Evolutionary conservation across 1,140 invertebrate species (phyloP), one percentile per base, ranked within the genome.

Genomic region (Calephelis nemesis): DNA sequence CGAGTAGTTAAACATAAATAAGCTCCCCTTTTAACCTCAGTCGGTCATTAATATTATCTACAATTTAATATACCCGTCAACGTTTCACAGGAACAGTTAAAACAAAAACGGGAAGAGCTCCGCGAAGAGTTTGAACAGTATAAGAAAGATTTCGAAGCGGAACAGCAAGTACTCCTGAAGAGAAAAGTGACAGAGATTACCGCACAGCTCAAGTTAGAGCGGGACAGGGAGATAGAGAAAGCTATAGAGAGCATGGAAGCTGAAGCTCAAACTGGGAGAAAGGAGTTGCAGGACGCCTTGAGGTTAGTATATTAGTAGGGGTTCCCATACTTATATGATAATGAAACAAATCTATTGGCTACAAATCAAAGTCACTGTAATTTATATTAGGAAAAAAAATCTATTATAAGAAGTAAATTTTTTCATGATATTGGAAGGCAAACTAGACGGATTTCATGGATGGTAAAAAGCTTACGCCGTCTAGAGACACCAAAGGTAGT

Each of bases 171-270:
- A 62, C 48, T 81, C 6, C 62, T 92, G 11, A 92, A 90, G 67
- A 82, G 80, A 77, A 90, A 81, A 75, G 84, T 88, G 77, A 74
- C 78, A 15, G 92, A 92, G 75, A 90, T 92, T 81, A n/a, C 82
- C 1, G 81, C 85, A 4, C 83, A 92, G 65, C 81, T 90, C 68
- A 87, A 90, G 77, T 70, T 80, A 42, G 92, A 92, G 67, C 64
- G 92, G 63, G 92, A 92, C 72, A 87, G 77, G 19, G 92, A 92
- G 83, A 92, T 92, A 4, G 92, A 92, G 72, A 88, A 84, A 30
- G 92, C 91, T 5, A 92, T 92, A 15, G 92, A 92, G 69, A 91
- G 86, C 12, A 90, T 92, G 88, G 92, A 92, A 54, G 82, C 84
- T 0, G 92, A 92, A 54, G 92, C 92, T 0, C 89, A 92, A 66